Percentiles rank a stretch among this genome's conserved stretches.
Evolutionary conservation across 2,113 vertebrate genomes (phyloP).

Genomic region (Colaptes auratus): DNA sequence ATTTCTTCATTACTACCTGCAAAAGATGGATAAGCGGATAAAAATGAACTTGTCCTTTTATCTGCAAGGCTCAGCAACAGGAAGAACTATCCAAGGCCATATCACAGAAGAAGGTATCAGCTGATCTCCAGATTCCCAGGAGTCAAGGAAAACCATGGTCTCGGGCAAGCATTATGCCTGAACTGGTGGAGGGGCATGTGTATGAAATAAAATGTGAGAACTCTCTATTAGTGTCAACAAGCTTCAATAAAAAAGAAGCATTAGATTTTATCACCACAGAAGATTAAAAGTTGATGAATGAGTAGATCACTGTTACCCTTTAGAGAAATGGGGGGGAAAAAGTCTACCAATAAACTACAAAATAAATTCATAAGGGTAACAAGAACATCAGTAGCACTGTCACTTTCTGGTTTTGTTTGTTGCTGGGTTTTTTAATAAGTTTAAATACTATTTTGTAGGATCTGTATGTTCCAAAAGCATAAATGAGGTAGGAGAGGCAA

Average conservation of each 20-base stretch:
- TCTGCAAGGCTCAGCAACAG: neutral
- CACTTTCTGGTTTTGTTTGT: no score
- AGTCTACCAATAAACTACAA: neutral
- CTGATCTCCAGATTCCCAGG: neutral
- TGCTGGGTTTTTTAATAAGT: neutral
- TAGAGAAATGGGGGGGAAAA: neutral
- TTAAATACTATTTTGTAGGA: neutral
- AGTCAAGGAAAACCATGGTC: neutral
- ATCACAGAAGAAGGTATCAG: neutral
- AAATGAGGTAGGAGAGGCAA: neutral
- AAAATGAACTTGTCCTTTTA: neutral
- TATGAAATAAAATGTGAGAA: neutral
- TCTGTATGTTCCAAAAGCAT: neutral
- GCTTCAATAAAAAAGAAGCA: neutral
- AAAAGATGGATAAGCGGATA: neutral
- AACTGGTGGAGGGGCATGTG: fast-evolving
- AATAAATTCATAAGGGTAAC: neutral
- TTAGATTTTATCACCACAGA: neutral
- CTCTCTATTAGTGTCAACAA: neutral
- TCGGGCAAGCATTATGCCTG: neutral
- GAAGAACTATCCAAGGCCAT: neutral
- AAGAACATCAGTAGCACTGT: neutral
- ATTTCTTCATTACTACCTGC: neutral
- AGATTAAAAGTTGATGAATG: neutral
- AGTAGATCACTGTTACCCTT: neutral